These are phyloP conservation scores for Pipistrellus nathusii DNA, from an alignment of 2,797 vertebrate species.

Conservation along the genomic window DNA sequence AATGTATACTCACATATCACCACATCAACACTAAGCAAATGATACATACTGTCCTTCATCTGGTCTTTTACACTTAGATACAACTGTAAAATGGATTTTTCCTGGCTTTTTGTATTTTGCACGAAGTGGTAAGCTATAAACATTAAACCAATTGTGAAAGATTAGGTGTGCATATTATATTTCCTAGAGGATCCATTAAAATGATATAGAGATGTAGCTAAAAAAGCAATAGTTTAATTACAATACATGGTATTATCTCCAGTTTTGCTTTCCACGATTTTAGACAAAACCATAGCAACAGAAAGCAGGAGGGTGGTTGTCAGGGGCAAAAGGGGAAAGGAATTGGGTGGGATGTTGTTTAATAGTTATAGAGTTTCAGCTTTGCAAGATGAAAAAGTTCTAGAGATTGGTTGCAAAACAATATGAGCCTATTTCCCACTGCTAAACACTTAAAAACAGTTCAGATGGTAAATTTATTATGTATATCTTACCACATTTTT, in stretches of 20 bases:
- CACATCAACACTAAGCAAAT: neutral
- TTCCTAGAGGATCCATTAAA: neutral
- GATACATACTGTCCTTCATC: neutral
- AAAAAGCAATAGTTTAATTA: slow-evolving; percentile 38
- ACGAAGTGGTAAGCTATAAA: slow-evolving; percentile 4
- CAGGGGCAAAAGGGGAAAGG: neutral
- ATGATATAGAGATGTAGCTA: neutral
- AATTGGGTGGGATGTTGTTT: neutral
- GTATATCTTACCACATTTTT: neutral
- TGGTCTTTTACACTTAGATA: slow-evolving; percentile 21
- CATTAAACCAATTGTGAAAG: slow-evolving; percentile 1
- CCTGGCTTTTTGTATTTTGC: slow-evolving; percentile 30
- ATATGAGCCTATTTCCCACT: neutral
- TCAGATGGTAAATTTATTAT: neutral
- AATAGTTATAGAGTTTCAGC: neutral
- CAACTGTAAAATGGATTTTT: slow-evolving; percentile 20
- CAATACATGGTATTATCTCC: neutral
- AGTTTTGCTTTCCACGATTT: neutral
- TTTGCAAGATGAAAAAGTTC: neutral
- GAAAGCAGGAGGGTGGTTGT: neutral
- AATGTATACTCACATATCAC: neutral
- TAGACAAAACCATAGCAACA: neutral
- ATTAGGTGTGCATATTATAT: neutral
- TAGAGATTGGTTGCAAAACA: neutral
- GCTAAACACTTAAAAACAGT: neutral